Conservation (phyloP, 2,113 vertebrate species). For the Sula dactylatra region DNA sequence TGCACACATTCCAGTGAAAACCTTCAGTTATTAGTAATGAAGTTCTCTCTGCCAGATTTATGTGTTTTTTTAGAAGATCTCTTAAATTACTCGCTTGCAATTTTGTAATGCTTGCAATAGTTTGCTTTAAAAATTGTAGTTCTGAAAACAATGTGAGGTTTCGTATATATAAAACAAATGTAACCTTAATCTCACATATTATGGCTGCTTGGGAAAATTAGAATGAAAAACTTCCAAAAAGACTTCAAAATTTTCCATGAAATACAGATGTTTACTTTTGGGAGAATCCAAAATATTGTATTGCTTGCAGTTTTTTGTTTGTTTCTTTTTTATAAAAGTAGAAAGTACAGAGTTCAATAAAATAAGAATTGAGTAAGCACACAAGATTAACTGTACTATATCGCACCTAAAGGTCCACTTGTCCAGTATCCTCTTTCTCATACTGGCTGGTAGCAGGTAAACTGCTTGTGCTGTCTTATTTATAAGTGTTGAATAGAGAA, state of each 20-base stretch:
- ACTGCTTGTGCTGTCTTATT: too few relatives aligned
- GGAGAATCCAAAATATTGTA: not conserved
- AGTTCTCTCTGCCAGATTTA: not conserved
- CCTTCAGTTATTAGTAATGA: not conserved
- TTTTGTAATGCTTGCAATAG: not conserved
- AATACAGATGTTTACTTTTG: not conserved
- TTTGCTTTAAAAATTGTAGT: not conserved
- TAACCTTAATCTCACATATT: not conserved
- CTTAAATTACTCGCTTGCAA: not conserved
- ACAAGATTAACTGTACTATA: not conserved
- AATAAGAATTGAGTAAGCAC: not conserved
- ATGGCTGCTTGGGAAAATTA: not conserved
- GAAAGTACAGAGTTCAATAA: not conserved
- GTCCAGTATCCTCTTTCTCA: not conserved
- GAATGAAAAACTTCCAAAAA: not conserved
- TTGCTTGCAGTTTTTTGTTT: not conserved
- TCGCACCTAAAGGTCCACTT: not conserved
- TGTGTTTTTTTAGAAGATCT: not conserved
- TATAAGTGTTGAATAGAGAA: not conserved
- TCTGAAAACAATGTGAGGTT: not conserved
- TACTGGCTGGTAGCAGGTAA: not conserved
- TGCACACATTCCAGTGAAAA: not conserved
- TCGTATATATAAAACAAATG: not conserved
- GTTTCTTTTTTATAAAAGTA: not conserved
- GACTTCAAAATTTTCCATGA: not conserved